These are phyloP conservation scores for Strigamia crassipes DNA, from an alignment of 2,888 invertebrate genomes.

Conservation along the genomic window DNA sequence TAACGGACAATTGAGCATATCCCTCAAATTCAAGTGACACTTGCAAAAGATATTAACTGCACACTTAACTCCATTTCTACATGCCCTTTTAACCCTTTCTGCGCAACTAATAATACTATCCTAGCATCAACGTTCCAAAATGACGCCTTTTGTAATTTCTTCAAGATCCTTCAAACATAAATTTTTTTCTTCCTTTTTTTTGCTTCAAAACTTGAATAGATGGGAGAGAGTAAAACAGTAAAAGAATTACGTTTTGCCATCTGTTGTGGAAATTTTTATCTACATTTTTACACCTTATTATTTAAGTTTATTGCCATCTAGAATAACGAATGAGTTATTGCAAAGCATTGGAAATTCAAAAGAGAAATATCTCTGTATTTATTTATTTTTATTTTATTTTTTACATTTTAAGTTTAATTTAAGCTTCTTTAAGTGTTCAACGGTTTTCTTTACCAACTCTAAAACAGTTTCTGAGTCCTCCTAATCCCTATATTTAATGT, in stretches of 20 bases:
- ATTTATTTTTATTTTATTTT: background rate
- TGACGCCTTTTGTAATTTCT: conserved; percentile 6
- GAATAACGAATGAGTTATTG: too few species aligned
- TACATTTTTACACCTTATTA: background rate
- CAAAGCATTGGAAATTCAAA: too few species aligned
- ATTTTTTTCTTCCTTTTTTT: background rate
- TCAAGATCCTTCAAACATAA: background rate
- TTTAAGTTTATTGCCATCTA: background rate
- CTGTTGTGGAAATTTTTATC: background rate
- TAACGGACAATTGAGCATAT: conserved; percentile 30
- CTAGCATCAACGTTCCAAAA: background rate
- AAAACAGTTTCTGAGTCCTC: too few species aligned
- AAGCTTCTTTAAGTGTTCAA: too few species aligned
- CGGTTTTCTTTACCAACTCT: too few species aligned
- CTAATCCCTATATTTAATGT: too few species aligned
- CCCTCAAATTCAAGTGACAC: conserved; percentile 26
- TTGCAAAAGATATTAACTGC: conserved; percentile 17
- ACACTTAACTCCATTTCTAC: conserved; percentile 27
- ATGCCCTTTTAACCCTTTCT: conserved; percentile 6
- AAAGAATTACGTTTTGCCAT: background rate
- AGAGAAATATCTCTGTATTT: too few species aligned
- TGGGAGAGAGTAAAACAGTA: background rate
- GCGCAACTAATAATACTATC: background rate
- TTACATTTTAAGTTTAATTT: background rate
- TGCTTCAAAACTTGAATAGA: background rate